A percentile compares a stretch with the other conserved stretches of the same genome.
phyloP scores from a whole-genome alignment of 2,113 vertebrate species.

The Camelus dromedarius region DNA sequence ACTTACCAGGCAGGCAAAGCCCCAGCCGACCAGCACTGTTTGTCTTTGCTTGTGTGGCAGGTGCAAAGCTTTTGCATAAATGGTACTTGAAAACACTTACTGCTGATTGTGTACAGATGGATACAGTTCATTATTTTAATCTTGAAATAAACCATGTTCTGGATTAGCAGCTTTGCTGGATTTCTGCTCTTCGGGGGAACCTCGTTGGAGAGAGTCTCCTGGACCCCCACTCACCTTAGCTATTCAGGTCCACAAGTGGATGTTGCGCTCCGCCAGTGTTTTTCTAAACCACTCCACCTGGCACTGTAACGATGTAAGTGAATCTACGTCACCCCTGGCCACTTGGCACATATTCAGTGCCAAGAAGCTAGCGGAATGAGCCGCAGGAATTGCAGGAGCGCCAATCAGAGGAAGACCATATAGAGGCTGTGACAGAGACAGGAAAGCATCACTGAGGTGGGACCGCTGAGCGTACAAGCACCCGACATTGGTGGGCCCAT shows the following conservation, averaged over 20 bases:
- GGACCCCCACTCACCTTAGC: background rate
- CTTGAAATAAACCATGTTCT: background rate
- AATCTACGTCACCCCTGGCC: background rate
- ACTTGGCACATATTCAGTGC: background rate
- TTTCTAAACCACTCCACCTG: background rate
- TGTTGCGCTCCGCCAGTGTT: background rate
- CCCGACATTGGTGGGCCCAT: too few species aligned
- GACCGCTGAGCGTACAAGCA: background rate
- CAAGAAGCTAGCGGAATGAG: background rate
- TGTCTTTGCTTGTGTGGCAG: background rate
- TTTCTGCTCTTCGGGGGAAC: background rate
- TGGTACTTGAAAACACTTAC: background rate
- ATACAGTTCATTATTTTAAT: background rate
- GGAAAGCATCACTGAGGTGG: background rate
- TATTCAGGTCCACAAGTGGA: background rate
- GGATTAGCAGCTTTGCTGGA: background rate
- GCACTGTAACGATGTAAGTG: background rate
- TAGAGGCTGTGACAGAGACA: background rate
- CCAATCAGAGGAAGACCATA: too few species aligned
- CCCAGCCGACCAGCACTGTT: background rate
- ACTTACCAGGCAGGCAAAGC: background rate
- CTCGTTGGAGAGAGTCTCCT: background rate
- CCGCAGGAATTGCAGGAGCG: background rate
- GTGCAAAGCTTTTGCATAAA: background rate
- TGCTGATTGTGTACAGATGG: background rate